Base-by-base conservation (phyloP, 2,113 vertebrate genomes). In the Sardina pilchardus region DNA sequence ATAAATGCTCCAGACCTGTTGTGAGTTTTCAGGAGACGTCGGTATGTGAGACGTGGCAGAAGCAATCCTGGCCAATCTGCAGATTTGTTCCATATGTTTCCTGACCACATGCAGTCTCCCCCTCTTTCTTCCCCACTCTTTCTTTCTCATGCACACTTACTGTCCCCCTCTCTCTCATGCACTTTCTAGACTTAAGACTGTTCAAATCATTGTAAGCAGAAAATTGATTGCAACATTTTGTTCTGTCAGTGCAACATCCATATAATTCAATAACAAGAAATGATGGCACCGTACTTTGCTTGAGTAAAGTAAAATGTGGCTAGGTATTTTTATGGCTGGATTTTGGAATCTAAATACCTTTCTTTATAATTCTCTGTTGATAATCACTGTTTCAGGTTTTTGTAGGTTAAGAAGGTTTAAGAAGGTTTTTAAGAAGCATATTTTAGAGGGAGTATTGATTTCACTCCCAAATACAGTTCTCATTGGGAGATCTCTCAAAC, bases 11-110 rank as follows among this genome's bases (percentile, higher is more conserved):
- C 85, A 89, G 90, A 91, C 92, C 93, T 94, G 89, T 93, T 87
- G 91, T 81, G 59, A 91, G 90, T 85, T 94, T 90, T 84, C 67
- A 90, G 88, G 87, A 94, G 91, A 87, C 90, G 63, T 85, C 92
- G 93, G 93, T 94, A 94, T 96, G 96, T 95, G 94, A 97, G 95
- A 99, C 95, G 97, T 99, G 97, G 97, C 97, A 94, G 94, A 94
- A 90, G 82, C 85, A 94, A 92, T 91, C 95, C 88, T 81, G 91
- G 95, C 95, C 97, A 97, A 94, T 93, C 94, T 94, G 93, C 91
- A 96, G 95, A 97, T 97, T 93, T 96, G 93, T 97, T 96, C 96
- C 97, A 96, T 97, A 96, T 98, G 98, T 97, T 98, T 97, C 92
- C 92, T 96, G 91, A 96, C 95, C 95, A 93, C 90, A 93, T 93